Percentiles rank a stretch among this genome's conserved stretches.
phyloP scores from a whole-genome alignment of 23 tunicate genomes.

The Botrylloides violaceus region DNA sequence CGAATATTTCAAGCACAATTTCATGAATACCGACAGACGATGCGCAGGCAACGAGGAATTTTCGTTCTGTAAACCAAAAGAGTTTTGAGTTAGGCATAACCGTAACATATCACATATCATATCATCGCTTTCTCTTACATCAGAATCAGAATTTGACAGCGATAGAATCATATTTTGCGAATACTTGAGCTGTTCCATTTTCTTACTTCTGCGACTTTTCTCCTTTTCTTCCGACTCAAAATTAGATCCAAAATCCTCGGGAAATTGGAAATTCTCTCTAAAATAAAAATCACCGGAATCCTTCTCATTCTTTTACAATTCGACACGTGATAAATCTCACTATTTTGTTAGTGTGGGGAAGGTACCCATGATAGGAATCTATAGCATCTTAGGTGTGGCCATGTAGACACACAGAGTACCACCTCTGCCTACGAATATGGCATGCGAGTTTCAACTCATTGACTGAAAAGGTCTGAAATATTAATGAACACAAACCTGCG shows the following conservation, averaged over 20 bases:
- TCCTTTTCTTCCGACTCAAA: not conserved
- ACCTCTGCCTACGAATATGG: no score
- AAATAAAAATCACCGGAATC: no score
- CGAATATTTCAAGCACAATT: not conserved
- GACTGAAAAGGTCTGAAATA: no score
- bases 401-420: no score
- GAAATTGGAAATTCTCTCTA: not conserved
- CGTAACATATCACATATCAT: no score
- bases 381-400: no score
- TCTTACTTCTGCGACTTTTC: not conserved
- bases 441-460: no score
- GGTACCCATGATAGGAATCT: no score
- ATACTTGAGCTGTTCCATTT: not conserved
- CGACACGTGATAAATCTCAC: no score
- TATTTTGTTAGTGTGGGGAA: no score
- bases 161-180: not conserved
- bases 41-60: not conserved
- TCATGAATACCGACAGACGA: not conserved
- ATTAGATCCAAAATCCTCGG: not conserved
- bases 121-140: no score
- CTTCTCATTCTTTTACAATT: no score
- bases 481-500: not conserved
- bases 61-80: not conserved
- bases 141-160: not conserved
- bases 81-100: not conserved